These are phyloP conservation scores for Actinemys pallida DNA, from an alignment of 2,113 vertebrate species.

Conservation along the genomic window DNA sequence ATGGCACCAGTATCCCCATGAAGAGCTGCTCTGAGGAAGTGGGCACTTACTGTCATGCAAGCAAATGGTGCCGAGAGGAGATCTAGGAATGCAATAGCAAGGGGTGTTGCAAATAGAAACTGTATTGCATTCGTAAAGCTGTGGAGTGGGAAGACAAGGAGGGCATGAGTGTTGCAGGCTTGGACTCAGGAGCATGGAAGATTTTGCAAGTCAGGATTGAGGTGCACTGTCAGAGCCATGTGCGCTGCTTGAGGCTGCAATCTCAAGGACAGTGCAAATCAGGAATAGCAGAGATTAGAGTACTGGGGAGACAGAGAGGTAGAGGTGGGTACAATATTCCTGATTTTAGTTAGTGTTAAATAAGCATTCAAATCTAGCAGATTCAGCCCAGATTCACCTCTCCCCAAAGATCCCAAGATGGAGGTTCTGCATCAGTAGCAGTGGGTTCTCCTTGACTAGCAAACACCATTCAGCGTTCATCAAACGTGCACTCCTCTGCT, in stretches of 20 bases:
- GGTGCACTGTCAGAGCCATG: no score
- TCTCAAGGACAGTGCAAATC: no score
- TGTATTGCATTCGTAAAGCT: no score
- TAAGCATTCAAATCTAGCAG: not conserved
- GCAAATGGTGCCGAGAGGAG: not conserved
- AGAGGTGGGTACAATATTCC: not conserved
- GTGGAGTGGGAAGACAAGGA: not conserved
- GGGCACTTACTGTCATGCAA: not conserved
- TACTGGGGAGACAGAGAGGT: not conserved
- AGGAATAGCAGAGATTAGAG: not conserved
- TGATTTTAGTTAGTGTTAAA: not conserved
- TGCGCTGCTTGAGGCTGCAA: not conserved
- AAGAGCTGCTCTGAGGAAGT: not conserved
- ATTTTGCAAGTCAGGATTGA: not conserved
- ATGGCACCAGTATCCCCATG: not conserved
- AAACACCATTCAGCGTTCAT: not conserved
- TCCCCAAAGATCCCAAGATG: not conserved
- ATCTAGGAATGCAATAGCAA: not conserved
- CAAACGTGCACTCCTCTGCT: not conserved
- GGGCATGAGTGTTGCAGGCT: not conserved
- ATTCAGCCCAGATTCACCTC: not conserved
- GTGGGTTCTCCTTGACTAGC: not conserved
- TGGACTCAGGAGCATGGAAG: not conserved
- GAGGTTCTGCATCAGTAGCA: not conserved
- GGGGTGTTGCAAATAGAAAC: not conserved